Evolutionary conservation across 2,888 invertebrate species (phyloP), one percentile per base, ranked within the genome.

Genomic region (Leucania comma): DNA sequence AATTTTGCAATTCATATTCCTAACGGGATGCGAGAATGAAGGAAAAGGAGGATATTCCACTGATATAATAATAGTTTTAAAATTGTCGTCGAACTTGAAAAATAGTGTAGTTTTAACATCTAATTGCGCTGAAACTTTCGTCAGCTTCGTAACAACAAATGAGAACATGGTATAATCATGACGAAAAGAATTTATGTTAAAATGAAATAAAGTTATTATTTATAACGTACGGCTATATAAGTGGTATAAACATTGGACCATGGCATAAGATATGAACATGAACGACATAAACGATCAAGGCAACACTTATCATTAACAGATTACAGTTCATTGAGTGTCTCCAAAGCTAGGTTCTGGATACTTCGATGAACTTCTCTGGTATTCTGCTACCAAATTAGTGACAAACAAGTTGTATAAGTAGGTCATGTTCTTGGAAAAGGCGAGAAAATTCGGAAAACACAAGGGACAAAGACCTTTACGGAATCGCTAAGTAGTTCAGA

Each of bases 1-100:
- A 80, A 85, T 86, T 89, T 88, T 86, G 84, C 86, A 76, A 80
- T 70, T 74, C 71, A 75, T 83, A 85, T 86, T 78, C 56, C 57
- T 67, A 68, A 65, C 59, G 58, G 61, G 51, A 59, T 58, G 48
- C 35, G 10, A 14, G 56, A 17, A 42, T 56, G 24, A 48, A 61
- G 46, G 59, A 59, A 65, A 14, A 59, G 12, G 2, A 10, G 46
- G 69, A 75, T 48, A 62, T 17, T 17, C 56, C 32, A 10, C 26
- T 22, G 12, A 46, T 42, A 8, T 20, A 24, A 29, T 35, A n/a
- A 14, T 22, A 46, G 26, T 48, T 20, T 20, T 4, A 20, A 51
- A 17, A 20, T 53, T 53, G 9, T 20, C 14, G 14, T 14, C 14
- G 38, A 38, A 29, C 3, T 3, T 32, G 48, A 24, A 38, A 60